These are phyloP conservation scores for Drosophila anomelani DNA, from an alignment of 2,888 invertebrate species.

Conservation along the genomic window DNA sequence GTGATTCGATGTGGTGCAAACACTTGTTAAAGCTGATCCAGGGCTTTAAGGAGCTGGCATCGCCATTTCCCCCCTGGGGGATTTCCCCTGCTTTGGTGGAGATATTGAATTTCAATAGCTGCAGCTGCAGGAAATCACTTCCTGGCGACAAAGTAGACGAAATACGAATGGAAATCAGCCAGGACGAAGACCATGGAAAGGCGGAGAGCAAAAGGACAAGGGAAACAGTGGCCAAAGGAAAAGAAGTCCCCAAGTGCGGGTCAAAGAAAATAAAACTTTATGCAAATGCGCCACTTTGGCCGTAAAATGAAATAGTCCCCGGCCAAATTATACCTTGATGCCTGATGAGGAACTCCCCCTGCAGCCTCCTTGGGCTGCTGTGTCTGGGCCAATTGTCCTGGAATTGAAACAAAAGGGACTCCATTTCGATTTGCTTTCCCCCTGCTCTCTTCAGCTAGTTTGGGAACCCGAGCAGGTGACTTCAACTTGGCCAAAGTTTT, in stretches of 20 bases:
- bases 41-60: constrained; percentile 37
- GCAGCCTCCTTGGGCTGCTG: no score
- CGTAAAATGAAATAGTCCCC: constrained; percentile 80
- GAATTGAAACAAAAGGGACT: constrained; percentile 75
- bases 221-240: constrained; percentile 41
- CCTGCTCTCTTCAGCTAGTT: constrained; percentile 39
- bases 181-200: constrained; percentile 18
- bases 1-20: constrained; percentile 34
- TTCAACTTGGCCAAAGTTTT: constrained; percentile 70
- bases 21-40: constrained; percentile 47
- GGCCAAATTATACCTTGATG: constrained; percentile 79
- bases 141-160: constrained; percentile 68
- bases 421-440: background rate
- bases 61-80: constrained; percentile 2
- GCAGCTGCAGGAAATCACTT: constrained; percentile 69
- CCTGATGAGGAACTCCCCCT: constrained; percentile 63
- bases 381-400: constrained; percentile 69
- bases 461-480: constrained; percentile 78
- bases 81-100: constrained; percentile 8
- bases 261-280: constrained; percentile 81
- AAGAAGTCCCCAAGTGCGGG: constrained; percentile 76
- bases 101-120: constrained; percentile 76
- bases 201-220: constrained; percentile 21
- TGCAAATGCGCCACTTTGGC: constrained; percentile 79
- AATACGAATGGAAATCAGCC: constrained; percentile 64